Evolutionary conservation across 2,888 invertebrate genomes (phyloP).

Genomic region (Thecocarcelia acutangulata): DNA sequence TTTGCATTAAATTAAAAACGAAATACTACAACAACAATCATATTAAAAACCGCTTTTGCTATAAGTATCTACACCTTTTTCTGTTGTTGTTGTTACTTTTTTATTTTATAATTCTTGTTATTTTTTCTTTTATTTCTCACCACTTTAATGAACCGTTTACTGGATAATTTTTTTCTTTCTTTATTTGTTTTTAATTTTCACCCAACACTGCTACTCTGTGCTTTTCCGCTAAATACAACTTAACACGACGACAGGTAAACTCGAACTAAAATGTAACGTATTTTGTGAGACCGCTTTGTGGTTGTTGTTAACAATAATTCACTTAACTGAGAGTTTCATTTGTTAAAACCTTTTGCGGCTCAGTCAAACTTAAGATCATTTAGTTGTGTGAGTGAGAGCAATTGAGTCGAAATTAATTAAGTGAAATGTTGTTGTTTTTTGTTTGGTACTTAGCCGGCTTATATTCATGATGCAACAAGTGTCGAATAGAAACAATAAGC

Average conservation of each 20-base stretch:
- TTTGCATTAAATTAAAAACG: slow-evolving; percentile 49
- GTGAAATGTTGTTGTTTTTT: slow-evolving; percentile 2
- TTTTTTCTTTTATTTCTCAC: slow-evolving; percentile 63
- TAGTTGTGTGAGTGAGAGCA: slow-evolving; percentile 49
- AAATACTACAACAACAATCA: slow-evolving; percentile 22
- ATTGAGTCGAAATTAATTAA: slow-evolving; percentile 4
- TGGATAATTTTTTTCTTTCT: slow-evolving; percentile 34
- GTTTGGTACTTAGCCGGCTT: slow-evolving; percentile 40
- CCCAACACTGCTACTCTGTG: background rate
- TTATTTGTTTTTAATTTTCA: slow-evolving; percentile 32
- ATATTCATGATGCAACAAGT: slow-evolving; percentile 49
- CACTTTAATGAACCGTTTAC: slow-evolving; percentile 61
- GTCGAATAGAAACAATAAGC: background rate
- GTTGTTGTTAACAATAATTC: slow-evolving; percentile 43
- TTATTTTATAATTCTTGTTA: slow-evolving; percentile 67
- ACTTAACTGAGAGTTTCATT: slow-evolving; percentile 22
- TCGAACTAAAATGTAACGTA: slow-evolving; percentile 64
- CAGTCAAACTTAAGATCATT: slow-evolving; percentile 37
- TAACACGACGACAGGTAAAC: slow-evolving; percentile 70
- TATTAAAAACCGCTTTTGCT: slow-evolving; percentile 60
- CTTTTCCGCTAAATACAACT: slow-evolving; percentile 68
- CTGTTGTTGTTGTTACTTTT: slow-evolving; percentile 50
- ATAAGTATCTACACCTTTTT: slow-evolving; percentile 69
- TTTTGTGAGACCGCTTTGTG: slow-evolving; percentile 41
- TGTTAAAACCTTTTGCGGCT: slow-evolving; percentile 5